Evolutionary conservation across 2,113 vertebrate species (phyloP).

Genomic region (Corythoichthys haematopterus): DNA sequence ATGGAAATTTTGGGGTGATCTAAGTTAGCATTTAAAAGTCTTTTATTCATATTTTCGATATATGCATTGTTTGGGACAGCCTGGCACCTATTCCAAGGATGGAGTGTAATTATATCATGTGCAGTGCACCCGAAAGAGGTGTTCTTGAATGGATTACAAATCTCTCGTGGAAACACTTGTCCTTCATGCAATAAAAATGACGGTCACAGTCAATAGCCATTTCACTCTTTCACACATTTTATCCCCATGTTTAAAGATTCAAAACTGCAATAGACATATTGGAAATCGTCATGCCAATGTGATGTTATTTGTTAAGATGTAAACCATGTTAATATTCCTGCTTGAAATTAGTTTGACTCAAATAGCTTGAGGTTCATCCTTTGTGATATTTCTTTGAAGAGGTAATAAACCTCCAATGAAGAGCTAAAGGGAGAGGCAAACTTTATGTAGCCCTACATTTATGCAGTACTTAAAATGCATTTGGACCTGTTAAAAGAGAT

Average conservation of each 20-base stretch:
- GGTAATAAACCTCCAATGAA: not conserved
- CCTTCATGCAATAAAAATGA: slow-evolving; percentile 16
- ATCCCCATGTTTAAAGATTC: not conserved
- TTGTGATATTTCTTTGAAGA: not conserved
- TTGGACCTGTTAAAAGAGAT: not conserved
- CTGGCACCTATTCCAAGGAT: slow-evolving; percentile 40
- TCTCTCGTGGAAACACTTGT: slow-evolving; percentile 4
- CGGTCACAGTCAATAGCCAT: slow-evolving; percentile 12
- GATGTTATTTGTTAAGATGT: not conserved
- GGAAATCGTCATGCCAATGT: not conserved
- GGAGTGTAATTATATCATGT: slow-evolving; percentile 33
- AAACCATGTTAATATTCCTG: not conserved
- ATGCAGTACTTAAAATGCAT: not conserved
- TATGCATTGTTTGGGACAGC: not conserved
- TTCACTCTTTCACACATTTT: slow-evolving; percentile 3
- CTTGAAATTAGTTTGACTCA: not conserved
- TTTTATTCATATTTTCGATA: slow-evolving; percentile 17
- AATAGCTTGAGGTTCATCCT: not conserved
- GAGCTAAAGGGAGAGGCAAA: not conserved
- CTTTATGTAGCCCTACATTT: not conserved
- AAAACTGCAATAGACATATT: not conserved
- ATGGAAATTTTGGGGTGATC: slow-evolving; percentile 26
- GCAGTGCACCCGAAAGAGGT: not conserved
- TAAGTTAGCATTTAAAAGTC: slow-evolving; percentile 17
- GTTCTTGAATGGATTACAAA: slow-evolving; percentile 23